A percentile compares a stretch with the other conserved stretches of the same genome.
These are phyloP conservation scores for Rhadina sibilatrix DNA, from an alignment of 2,113 vertebrate species.

Conservation along the genomic window DNA sequence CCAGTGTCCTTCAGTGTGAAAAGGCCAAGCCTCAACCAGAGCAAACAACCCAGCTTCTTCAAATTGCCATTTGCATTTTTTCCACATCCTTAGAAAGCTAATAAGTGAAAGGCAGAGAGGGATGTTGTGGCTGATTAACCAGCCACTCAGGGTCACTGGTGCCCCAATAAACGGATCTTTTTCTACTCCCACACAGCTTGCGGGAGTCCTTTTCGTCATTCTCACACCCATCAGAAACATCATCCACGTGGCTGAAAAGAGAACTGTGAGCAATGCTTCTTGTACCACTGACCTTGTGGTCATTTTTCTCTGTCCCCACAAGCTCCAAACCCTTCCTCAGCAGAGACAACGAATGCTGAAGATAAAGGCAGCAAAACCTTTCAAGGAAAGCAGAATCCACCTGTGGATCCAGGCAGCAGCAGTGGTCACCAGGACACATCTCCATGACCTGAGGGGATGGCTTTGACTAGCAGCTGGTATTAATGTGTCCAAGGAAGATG, in stretches of 20 bases:
- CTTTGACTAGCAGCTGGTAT: background rate
- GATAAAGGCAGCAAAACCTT: background rate
- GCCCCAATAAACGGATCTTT: background rate
- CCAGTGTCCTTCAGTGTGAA: background rate
- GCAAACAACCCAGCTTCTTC: background rate
- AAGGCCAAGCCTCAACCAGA: background rate
- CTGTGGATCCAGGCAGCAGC: background rate
- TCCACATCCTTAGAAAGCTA: background rate
- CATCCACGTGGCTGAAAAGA: background rate
- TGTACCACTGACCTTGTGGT: background rate
- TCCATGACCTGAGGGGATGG: background rate
- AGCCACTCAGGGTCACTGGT: background rate
- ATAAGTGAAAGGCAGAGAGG: background rate
- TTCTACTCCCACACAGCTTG: background rate
- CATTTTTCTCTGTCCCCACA: background rate
- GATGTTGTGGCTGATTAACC: background rate
- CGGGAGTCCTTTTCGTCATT: background rate
- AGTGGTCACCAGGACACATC: background rate
- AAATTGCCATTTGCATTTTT: background rate
- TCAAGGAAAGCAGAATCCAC: background rate
- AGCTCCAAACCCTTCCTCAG: background rate
- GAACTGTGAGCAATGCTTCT: background rate
- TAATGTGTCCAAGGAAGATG: background rate
- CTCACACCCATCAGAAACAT: background rate
- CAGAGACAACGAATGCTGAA: rapidly evolving